Evolutionary conservation across 2,888 invertebrate species (phyloP).

Genomic region (Xestia ashworthii): DNA sequence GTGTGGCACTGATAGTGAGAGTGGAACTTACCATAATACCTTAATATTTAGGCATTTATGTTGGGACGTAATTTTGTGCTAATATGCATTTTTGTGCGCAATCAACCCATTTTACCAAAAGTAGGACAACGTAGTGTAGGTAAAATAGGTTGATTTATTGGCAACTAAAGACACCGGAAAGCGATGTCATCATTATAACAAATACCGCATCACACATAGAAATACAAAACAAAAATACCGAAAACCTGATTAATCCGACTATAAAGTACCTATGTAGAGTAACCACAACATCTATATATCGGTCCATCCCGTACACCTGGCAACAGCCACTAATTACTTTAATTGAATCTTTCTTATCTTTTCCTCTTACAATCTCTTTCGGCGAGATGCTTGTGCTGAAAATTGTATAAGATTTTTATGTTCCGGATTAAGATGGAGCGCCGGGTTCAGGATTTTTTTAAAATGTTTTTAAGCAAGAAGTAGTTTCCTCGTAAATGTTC

Average conservation of each 20-base stretch:
- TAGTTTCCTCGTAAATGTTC: conserved; percentile 34
- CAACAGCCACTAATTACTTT: conserved; percentile 56
- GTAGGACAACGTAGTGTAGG: no score
- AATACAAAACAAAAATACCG: neutral
- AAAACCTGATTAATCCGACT: no score
- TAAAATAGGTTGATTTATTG: neutral
- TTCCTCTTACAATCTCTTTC: conserved; percentile 43
- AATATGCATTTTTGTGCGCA: no score
- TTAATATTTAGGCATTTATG: neutral
- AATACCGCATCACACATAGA: neutral
- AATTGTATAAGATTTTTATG: conserved; percentile 61
- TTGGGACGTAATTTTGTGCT: no score
- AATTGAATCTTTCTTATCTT: conserved; percentile 58
- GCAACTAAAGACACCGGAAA: neutral
- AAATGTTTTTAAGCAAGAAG: conserved; percentile 34
- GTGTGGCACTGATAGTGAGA: neutral
- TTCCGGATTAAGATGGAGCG: conserved; percentile 51
- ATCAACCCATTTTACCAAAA: no score
- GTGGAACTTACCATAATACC: neutral
- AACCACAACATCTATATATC: neutral
- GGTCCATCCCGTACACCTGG: conserved; percentile 18
- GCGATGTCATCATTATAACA: neutral
- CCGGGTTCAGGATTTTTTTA: conserved; percentile 43
- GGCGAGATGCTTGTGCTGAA: conserved; percentile 47
- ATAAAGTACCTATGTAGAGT: neutral